Base-by-base conservation (phyloP, 1,140 invertebrate species). In the Notospermus geniculatus region DNA sequence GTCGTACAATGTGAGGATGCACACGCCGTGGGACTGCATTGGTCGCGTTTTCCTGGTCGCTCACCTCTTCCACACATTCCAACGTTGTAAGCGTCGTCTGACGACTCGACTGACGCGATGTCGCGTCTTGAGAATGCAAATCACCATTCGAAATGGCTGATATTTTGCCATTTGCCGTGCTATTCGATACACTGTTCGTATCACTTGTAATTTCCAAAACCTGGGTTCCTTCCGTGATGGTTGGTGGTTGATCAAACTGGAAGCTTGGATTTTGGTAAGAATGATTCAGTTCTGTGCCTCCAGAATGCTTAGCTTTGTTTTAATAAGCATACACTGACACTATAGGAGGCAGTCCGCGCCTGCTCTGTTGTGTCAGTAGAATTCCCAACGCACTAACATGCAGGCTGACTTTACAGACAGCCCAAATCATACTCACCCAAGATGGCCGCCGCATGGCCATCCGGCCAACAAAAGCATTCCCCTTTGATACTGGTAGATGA, bases 131-230 rank as follows among this genome's bases (percentile, higher is more conserved):
- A 11, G 25, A 17, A 36, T 50, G n/a, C 54, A 56, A 36, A 30
- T 56, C 54, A 15, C 58, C 62, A 58, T 73, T 82, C 67, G 82
- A 84, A 77, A 75, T 82, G 71, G 75, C 76, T 77, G 74, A 80
- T 61, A 73, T 80, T 81, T 23, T 82, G 5, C 46, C 46, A n/a
- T 50, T 50, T 5, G 46, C 4, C 25, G 9, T 27, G 46, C 46
- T 50, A 23, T 50, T 50, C 15, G 32, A 7, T 15, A 36, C 32
- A 36, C 32, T 36, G 19, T 50, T 27, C n/a, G 46, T 50, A 50
- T 50, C 46, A 9, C 19, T 23, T 9, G n/a, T 50, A 5, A 50
- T 50, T 50, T 50, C 46, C 46, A 23, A 23, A 19, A 19, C 46
- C 25, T 27, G 19, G 5, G 19, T 27, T 50, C 19, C n/a, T 50